Conservation (phyloP, 2,797 vertebrate genomes). For the Eptatretus atami region DNA sequence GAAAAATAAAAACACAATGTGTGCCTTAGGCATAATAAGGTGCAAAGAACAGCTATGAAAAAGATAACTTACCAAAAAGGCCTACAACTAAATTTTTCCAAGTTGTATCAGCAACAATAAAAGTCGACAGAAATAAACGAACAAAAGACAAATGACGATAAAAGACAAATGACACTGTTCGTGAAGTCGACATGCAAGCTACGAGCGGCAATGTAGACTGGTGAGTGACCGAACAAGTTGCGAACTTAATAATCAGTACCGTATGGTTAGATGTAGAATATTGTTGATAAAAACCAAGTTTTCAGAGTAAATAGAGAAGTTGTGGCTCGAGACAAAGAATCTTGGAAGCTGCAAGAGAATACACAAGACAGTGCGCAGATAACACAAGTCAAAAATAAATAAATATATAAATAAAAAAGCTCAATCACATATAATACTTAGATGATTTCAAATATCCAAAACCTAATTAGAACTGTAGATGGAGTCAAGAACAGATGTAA, state of each 20-base stretch:
- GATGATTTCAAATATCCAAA: no score
- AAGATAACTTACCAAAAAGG: neutral
- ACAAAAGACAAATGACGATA: no score
- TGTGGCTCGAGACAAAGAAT: slow-evolving; percentile 30
- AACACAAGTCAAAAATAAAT: no score
- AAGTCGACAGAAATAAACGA: neutral
- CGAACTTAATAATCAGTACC: slow-evolving; percentile 15
- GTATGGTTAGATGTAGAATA: slow-evolving; percentile 28
- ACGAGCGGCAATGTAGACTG: no score
- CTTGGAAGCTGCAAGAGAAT: slow-evolving; percentile 26
- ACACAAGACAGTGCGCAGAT: no score
- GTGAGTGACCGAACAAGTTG: no score
- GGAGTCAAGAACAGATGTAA: neutral
- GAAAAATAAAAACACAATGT: neutral
- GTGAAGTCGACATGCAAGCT: no score
- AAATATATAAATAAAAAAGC: no score
- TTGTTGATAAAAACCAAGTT: slow-evolving; percentile 50
- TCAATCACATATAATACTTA: no score
- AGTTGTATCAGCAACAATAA: neutral
- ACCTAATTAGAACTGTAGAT: neutral
- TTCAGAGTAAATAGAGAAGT: slow-evolving; percentile 33
- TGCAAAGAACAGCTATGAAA: neutral
- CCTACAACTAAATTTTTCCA: neutral
- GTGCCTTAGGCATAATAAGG: neutral
- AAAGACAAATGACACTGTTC: no score